Evolutionary conservation across 2,888 invertebrate species (phyloP), one percentile per base, ranked within the genome.

Genomic region (Metellina segmentata): DNA sequence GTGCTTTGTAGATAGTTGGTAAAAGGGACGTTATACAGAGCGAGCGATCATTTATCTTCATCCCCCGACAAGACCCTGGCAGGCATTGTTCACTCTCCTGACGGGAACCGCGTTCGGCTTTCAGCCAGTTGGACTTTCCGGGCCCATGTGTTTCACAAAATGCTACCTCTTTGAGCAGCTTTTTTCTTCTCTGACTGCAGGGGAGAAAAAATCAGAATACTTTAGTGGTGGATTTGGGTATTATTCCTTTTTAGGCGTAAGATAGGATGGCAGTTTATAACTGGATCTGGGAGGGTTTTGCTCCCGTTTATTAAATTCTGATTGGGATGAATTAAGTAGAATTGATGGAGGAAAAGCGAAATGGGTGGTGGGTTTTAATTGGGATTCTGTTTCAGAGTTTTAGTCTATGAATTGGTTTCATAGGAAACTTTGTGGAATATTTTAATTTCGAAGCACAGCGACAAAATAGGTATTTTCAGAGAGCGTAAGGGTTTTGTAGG

Each of bases 1-100:
- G 52, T 77, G 74, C 72, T 85, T 81, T 85, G 90, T 79, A 90
- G 79, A 48, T 82, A 89, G 70, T 48, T 69, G 81, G 75, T 78
- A 70, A 82, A 71, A 81, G 78, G 85, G 81, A 81, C 53, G 85
- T 79, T 85, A 49, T 85, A 72, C 61, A 53, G 34, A 74, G 61
- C 9, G 34, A 69, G 61, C 16, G 48, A 87, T 90, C 90, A 90
- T 91, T 75, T 79, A 91, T 91, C 91, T 87, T 90, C 89, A 90
- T 91, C 91, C 49, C n/a, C 48, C n/a, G 53, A 72, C 61, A 16
- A 61, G 71, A 20, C 11, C 53, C 53, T 91, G 91, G 78, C 91
- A 91, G 87, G 69, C 90, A 90, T 86, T 90, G 86, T 86, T 82
- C 90, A 52, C n/a, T 0, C 13, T 49, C 11, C 69, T 90, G 90